A percentile compares a stretch with the other conserved stretches of the same genome.
Evolutionary conservation across 2,797 vertebrate genomes (phyloP).

Genomic region (Ibycter americanus): DNA sequence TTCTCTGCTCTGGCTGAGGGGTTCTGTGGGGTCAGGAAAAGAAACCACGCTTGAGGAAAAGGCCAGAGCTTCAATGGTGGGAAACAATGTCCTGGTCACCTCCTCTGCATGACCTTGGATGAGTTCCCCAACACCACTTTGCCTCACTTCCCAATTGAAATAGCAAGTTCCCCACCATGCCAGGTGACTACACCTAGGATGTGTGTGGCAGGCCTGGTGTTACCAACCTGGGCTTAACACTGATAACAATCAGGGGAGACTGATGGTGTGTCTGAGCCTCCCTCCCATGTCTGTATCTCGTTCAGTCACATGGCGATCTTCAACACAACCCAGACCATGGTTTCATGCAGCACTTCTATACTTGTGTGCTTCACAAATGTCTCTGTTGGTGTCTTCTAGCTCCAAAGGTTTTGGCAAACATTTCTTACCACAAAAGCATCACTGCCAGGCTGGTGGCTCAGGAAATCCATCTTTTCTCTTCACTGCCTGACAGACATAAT

Average conservation of each 20-base stretch:
- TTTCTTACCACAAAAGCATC: neutral
- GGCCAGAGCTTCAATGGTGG: neutral
- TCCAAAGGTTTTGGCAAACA: neutral
- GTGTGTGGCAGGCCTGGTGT: neutral
- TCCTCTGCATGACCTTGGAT: neutral
- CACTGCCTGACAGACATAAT: neutral
- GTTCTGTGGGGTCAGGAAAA: neutral
- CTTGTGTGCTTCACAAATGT: neutral
- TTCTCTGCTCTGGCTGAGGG: neutral
- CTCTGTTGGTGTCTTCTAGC: neutral
- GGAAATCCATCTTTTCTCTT: neutral
- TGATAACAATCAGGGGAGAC: neutral
- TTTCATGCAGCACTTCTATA: neutral
- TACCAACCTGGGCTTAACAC: neutral
- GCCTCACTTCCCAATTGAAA: neutral
- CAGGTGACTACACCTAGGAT: neutral
- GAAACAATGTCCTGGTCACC: rapidly evolving
- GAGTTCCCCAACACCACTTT: neutral
- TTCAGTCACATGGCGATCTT: neutral
- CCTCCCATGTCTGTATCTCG: neutral
- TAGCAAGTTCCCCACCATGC: neutral
- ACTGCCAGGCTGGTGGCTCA: neutral
- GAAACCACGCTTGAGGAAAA: neutral
- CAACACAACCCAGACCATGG: neutral
- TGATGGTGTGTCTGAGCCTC: neutral